Base-by-base conservation (phyloP, 2,888 invertebrate genomes). In the Coenonympha glycerion region DNA sequence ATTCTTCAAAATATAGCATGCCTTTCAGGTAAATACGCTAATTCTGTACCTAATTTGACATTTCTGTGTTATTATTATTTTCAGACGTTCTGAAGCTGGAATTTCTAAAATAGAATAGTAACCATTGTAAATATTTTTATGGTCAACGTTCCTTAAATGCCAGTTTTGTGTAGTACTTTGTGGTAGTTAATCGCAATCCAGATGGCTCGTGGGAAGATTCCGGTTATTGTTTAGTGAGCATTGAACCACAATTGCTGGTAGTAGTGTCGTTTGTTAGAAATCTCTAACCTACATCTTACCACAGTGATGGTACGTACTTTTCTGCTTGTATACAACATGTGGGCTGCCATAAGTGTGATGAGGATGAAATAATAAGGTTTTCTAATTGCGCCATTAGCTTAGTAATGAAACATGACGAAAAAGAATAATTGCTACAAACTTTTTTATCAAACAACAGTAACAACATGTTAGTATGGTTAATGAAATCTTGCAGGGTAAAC, bases 201-300 rank as follows among this genome's bases (percentile, higher is more conserved):
- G 61, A 60, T 57, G 55, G 46, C 58, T 51, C 76, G 76, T 79
- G 77, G 69, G 73, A 79, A 71, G 62, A 63, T 64, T 56, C 58
- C 61, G 58, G 63, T 68, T 64, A 72, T 73, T 70, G 69, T 74
- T 68, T 61, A 64, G 62, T 68, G 62, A 53, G 46, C 56, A 53
- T 55, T 40, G 52, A 47, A 56, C 50, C 40, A 33, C 45, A 45
- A 47, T 47, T 46, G 33, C 37, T 36, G 42, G 22, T 18, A 11
- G 45, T 13, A 33, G 30, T 36, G 37, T 19, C 2, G 31, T 19
- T 46, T 44, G 16, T 30, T 54, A 44, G 50, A 53, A 47, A 54
- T 47, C 47, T 50, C 21, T 52, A 47, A 50, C 53, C 53, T 44
- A 50, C 24, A 54, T 47, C 22, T 28, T 16, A 18, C 24, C 36